A percentile compares a stretch with the other conserved stretches of the same genome.
Evolutionary conservation across 64 coral and sea anemone species (phyloP).

Genomic region (Actinia equina): DNA sequence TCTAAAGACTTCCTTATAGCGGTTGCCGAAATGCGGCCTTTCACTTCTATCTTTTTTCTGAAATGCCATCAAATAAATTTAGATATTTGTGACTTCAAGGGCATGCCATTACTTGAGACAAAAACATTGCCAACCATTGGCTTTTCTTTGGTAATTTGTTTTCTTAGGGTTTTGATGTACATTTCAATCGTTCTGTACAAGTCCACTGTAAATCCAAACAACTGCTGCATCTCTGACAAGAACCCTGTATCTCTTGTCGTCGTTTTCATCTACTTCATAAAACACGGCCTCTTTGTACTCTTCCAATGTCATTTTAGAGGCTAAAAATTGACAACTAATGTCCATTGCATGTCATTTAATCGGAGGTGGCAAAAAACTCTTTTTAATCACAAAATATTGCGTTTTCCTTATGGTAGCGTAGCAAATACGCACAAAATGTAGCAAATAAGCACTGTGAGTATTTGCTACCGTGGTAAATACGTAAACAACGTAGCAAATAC

Average conservation of each 20-base stretch:
- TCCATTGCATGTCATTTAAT: no score
- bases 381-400: no score
- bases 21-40: slow-evolving; percentile 40
- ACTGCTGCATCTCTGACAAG: slow-evolving; percentile 41
- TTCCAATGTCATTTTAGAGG: slow-evolving; percentile 58
- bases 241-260: slow-evolving; percentile 40
- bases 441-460: no score
- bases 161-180: slow-evolving; percentile 34
- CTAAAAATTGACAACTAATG: no score
- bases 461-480: no score
- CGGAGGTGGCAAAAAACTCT: no score
- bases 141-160: background rate
- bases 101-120: slow-evolving; percentile 51
- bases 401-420: no score
- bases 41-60: no score
- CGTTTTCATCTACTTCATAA: slow-evolving; percentile 36
- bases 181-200: slow-evolving; percentile 34
- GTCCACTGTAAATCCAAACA: slow-evolving; percentile 48
- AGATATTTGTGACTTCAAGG: no score
- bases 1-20: slow-evolving; percentile 41
- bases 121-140: slow-evolving; percentile 24
- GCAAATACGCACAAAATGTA: no score
- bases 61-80: no score
- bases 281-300: slow-evolving; percentile 53
- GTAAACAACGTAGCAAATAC: no score